Base-by-base conservation (phyloP, 2,113 vertebrate genomes). In the Neodontobutis hainanensis region DNA sequence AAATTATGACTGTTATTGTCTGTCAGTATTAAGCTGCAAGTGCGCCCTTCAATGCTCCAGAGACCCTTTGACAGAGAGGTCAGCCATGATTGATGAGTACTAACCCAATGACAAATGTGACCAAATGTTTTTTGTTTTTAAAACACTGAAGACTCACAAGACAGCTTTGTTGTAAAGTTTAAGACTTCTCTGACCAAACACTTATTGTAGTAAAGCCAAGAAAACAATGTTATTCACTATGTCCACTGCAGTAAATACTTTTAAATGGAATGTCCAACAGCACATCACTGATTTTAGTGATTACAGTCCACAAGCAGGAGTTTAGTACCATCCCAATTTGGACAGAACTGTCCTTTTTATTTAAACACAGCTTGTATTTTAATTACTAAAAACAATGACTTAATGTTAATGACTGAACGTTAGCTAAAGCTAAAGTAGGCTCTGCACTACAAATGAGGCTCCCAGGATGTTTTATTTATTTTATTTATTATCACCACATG, bases 251-350 rank as follows among this genome's bases (percentile, higher is more conserved):
- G 36, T 38, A 38, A 38, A 12, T 6, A 0, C 1, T 11, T 11
- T n/a, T n/a, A n/a, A n/a, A n/a, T n/a, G n/a, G n/a, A n/a, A n/a
- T n/a, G n/a, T n/a, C n/a, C n/a, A n/a, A n/a, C n/a, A 35, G 16
- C 38, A 8, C 3, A 14, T 47, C 7, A 27, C 3, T 57, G 50
- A 62, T 56, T 47, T 55, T 47, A 46, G 46, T 68, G 6, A 50
- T 44, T 51, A 38, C 8, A 58, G 64, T 50, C 44, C 53, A 45
- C 11, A 38, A 52, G 5, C 16, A 70, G 47, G n/a, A n/a, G n/a
- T n/a, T n/a, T n/a, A 32, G 34, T 35, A 8, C 19, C 5, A 57
- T 8, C 12, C 5, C 19, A 62, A 15, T 38, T 49, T 47, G 42
- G 5, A 11, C 0, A 3, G 42, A 19, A 47, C 12, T 16, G 52